Evolutionary conservation across 2,888 invertebrate species (phyloP).

Genomic region (Dryobota labecula): DNA sequence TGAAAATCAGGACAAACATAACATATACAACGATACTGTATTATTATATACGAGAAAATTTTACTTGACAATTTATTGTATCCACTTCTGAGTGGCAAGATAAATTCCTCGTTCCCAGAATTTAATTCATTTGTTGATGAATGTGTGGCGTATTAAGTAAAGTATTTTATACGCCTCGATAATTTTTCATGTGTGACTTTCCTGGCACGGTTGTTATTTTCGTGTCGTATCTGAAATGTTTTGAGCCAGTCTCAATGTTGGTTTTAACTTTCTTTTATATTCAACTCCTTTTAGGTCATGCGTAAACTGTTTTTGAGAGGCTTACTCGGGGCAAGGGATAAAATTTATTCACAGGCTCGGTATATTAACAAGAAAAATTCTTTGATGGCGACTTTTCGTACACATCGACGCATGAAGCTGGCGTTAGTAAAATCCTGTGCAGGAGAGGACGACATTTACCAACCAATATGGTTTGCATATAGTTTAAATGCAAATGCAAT

Average conservation of each 20-base stretch:
- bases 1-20: slow-evolving; percentile 45
- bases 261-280: not conserved
- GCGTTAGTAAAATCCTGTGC: no score
- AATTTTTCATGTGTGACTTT: slow-evolving; percentile 39
- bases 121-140: slow-evolving; percentile 58
- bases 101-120: slow-evolving; percentile 46
- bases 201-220: slow-evolving; percentile 11
- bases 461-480: no score
- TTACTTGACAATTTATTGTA: slow-evolving; percentile 54
- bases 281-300: not conserved
- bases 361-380: no score
- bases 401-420: no score
- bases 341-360: not conserved
- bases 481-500: no score
- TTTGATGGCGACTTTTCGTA: no score
- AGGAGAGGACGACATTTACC: no score
- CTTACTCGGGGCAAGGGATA: not conserved
- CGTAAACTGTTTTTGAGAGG: not conserved
- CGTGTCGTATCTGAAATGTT: slow-evolving; percentile 11
- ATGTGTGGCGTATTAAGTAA: slow-evolving; percentile 42
- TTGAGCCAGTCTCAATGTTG: not conserved
- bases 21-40: slow-evolving; percentile 16
- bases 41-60: slow-evolving; percentile 27
- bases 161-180: slow-evolving; percentile 31
- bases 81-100: slow-evolving; percentile 42